phyloP scores from a whole-genome alignment of 2,113 vertebrate species.

The Tragelaphus imberbis region DNA sequence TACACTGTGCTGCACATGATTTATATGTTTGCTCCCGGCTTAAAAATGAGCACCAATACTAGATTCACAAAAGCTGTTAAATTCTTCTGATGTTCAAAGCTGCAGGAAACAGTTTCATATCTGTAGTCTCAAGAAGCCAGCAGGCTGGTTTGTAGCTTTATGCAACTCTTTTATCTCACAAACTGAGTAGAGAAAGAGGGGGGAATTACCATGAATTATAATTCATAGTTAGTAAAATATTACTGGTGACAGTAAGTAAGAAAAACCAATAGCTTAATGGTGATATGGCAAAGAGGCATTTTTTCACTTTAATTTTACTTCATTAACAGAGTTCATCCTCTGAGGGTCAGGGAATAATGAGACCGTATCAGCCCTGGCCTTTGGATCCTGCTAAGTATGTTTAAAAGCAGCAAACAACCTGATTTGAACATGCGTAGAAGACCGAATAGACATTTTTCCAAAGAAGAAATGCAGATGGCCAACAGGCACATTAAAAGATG shows the following conservation, averaged over 20 bases:
- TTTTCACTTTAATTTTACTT: slow-evolving; percentile 39
- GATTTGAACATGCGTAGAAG: neutral
- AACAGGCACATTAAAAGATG: neutral
- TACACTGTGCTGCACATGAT: slow-evolving; percentile 28
- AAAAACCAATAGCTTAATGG: slow-evolving; percentile 18
- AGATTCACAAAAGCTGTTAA: slow-evolving; percentile 13
- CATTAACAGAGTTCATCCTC: slow-evolving; percentile 57
- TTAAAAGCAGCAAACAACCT: slow-evolving; percentile 5
- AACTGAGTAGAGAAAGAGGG: slow-evolving; percentile 25
- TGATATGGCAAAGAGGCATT: neutral
- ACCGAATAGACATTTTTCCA: neutral
- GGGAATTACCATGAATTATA: slow-evolving; percentile 42
- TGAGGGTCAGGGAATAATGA: slow-evolving; percentile 56
- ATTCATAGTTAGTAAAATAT: slow-evolving; percentile 50
- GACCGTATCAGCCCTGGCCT: slow-evolving; percentile 23
- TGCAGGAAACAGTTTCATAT: neutral
- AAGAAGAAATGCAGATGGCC: neutral
- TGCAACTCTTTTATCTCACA: slow-evolving; percentile 1
- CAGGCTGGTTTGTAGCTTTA: neutral
- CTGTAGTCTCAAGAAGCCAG: slow-evolving; percentile 12
- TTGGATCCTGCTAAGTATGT: slow-evolving; percentile 37
- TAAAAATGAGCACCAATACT: slow-evolving; percentile 28
- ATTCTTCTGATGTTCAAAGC: neutral
- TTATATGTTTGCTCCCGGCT: slow-evolving; percentile 33
- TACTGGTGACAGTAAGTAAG: slow-evolving; percentile 42